phyloP scores from a whole-genome alignment of 1,140 invertebrate genomes.

The Zaprionus capensis region DNA sequence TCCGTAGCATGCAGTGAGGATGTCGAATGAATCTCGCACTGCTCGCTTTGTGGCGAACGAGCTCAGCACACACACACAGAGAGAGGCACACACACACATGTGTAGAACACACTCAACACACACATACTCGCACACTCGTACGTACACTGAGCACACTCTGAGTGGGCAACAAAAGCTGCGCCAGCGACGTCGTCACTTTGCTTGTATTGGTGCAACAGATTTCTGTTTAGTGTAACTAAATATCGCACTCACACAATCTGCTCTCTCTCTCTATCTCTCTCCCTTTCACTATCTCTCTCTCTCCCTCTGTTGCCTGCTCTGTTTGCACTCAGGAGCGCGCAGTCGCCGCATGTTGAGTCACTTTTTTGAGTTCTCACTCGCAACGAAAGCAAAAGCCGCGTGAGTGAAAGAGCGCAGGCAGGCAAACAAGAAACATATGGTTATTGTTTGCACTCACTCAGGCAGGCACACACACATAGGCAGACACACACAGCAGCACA shows the following conservation, averaged over 20 bases:
- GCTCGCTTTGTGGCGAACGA: conserved; percentile 31
- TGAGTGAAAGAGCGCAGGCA: conserved; percentile 34
- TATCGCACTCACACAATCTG: conserved; percentile 61
- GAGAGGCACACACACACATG: background rate
- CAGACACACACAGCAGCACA: conserved; percentile 23
- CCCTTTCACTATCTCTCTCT: background rate
- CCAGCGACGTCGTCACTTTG: conserved; percentile 34
- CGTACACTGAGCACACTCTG: conserved; percentile 16
- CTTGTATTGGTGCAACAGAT: conserved; percentile 57
- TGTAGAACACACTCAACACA: background rate
- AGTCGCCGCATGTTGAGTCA: conserved; percentile 52
- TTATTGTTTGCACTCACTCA: conserved; percentile 73
- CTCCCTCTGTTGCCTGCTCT: conserved; percentile 2
- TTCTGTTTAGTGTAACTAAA: conserved; percentile 79
- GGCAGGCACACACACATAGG: conserved; percentile 10
- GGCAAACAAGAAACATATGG: conserved; percentile 74
- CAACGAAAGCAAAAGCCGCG: conserved; percentile 75
- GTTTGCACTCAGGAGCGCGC: conserved; percentile 53
- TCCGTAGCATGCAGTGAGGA: conserved; percentile 47
- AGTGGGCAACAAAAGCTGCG: conserved; percentile 34
- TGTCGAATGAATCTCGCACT: conserved; percentile 52
- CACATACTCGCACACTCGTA: conserved; percentile 22
- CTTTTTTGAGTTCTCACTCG: conserved; percentile 55
- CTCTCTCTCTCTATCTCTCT: background rate
- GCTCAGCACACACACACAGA: conserved; percentile 12